These are phyloP conservation scores for Cheiracanthium punctorium DNA, from an alignment of 2,888 invertebrate species.

Conservation along the genomic window DNA sequence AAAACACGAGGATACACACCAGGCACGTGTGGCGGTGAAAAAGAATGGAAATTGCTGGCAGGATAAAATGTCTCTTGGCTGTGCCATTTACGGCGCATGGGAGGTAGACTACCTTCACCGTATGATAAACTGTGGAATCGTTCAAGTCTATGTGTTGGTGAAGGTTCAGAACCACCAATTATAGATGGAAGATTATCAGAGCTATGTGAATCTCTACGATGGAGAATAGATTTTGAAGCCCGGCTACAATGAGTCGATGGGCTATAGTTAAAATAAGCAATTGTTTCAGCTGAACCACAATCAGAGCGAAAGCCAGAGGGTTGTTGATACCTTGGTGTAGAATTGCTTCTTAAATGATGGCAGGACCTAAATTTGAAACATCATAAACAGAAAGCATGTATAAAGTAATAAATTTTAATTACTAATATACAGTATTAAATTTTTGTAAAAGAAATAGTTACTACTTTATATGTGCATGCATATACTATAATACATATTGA, in stretches of 20 bases:
- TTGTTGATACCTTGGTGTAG: constrained; percentile 53
- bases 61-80: constrained; percentile 69
- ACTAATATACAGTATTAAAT: no score
- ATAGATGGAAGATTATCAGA: constrained; percentile 67
- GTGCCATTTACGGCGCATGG: constrained; percentile 68
- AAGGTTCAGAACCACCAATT: constrained; percentile 65
- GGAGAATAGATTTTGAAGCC: constrained; percentile 9
- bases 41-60: neutral
- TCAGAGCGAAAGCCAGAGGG: constrained; percentile 57
- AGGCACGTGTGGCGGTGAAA: constrained; percentile 51
- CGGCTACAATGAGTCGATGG: constrained; percentile 5
- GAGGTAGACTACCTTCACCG: constrained; percentile 30
- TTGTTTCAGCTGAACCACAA: constrained; percentile 54
- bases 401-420: no score
- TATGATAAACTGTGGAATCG: constrained; percentile 4
- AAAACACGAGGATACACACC: constrained; percentile 41
- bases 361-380: constrained; percentile 49
- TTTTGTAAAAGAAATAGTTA: no score
- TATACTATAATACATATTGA: no score
- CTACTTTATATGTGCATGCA: no score
- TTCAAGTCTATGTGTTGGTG: constrained; percentile 21
- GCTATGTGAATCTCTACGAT: constrained; percentile 54
- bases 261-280: constrained; percentile 29
- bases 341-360: constrained; percentile 52
- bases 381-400: no score